phyloP scores from a whole-genome alignment of 2,888 invertebrate species.

The Gasteruption jaculator region DNA sequence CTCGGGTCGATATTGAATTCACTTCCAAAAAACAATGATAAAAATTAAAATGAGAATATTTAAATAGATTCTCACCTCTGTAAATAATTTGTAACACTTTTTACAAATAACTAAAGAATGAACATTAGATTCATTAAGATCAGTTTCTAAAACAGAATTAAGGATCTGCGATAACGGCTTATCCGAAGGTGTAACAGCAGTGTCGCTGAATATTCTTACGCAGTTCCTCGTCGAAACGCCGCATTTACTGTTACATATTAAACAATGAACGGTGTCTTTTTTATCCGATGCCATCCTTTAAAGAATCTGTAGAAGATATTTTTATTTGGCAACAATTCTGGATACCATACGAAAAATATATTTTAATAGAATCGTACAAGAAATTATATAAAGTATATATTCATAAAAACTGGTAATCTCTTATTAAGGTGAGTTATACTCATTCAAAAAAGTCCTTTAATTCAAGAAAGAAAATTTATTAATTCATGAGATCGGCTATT shows the following conservation, averaged over 20 bases:
- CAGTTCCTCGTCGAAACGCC: constrained; percentile 56
- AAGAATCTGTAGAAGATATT: neutral
- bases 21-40: neutral
- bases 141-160: constrained; percentile 52
- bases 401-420: neutral
- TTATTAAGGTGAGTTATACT: neutral
- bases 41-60: neutral
- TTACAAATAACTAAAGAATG: constrained; percentile 63
- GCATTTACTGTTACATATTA: constrained; percentile 61
- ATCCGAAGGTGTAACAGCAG: constrained; percentile 39
- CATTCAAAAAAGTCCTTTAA: no score
- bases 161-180: constrained; percentile 50
- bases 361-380: no score
- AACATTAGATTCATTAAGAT: constrained; percentile 54
- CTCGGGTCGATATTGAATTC: no score
- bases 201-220: constrained; percentile 55
- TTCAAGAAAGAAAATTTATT: no score
- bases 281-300: constrained; percentile 43
- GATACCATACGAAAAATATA: constrained; percentile 5
- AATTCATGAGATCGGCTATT: no score
- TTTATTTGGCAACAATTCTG: neutral
- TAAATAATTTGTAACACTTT: constrained; percentile 62
- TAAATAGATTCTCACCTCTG: constrained; percentile 50
- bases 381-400: neutral
- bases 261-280: constrained; percentile 53